These are phyloP conservation scores for Pteruthius melanotis DNA, from an alignment of 2,113 vertebrate species.

Conservation along the genomic window DNA sequence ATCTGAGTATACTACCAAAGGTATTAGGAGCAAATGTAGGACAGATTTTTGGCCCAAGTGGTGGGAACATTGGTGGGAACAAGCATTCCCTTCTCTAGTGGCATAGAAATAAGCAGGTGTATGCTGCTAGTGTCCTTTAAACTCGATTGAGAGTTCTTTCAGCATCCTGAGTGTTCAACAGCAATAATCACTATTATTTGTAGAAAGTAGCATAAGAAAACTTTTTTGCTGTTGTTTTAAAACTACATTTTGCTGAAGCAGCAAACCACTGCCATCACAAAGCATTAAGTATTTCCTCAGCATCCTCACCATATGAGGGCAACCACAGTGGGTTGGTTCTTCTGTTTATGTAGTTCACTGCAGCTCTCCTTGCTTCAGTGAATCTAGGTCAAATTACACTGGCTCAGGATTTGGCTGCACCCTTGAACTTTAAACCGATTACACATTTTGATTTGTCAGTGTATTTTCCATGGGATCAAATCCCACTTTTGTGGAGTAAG, in stretches of 20 bases:
- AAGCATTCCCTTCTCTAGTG: background rate
- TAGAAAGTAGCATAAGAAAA: background rate
- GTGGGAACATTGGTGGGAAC: background rate
- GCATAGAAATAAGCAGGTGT: background rate
- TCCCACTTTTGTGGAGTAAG: background rate
- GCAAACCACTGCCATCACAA: background rate
- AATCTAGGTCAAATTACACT: constrained; percentile 54
- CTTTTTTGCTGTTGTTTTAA: background rate
- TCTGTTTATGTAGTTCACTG: background rate
- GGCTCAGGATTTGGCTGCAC: constrained; percentile 52
- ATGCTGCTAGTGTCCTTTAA: background rate
- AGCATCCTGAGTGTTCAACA: background rate
- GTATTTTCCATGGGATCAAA: constrained; percentile 28
- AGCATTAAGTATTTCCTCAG: background rate
- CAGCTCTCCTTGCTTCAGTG: background rate
- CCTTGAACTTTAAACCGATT: constrained; percentile 59
- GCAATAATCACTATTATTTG: background rate
- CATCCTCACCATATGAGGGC: accelerated
- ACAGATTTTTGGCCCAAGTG: background rate
- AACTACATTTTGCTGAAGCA: background rate
- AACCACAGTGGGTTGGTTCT: background rate
- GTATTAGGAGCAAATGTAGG: background rate
- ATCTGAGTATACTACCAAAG: background rate
- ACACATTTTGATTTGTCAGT: constrained; percentile 56
- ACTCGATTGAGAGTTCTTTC: background rate